phyloP scores from a whole-genome alignment of 1,140 invertebrate species.

The Ladona fulva region DNA sequence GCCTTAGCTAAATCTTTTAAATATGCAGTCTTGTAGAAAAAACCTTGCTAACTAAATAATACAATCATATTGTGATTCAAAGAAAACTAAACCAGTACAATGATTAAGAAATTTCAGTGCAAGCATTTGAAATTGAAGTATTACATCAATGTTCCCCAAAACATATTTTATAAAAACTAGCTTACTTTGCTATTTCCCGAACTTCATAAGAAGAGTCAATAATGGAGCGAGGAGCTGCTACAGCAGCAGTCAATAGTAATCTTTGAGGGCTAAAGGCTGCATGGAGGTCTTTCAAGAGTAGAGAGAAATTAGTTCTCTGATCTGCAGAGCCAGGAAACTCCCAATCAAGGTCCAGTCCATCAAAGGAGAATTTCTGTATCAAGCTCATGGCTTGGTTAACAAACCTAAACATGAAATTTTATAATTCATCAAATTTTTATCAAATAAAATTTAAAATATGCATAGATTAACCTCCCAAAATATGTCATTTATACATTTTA shows the following conservation, averaged over 20 bases:
- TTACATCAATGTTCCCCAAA: no score
- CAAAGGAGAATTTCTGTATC: slow-evolving; percentile 52
- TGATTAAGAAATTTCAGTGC: no score
- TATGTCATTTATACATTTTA: no score
- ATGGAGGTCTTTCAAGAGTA: slow-evolving; percentile 58
- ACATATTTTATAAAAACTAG: slow-evolving; percentile 9
- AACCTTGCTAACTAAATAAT: no score
- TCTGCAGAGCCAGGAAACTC: slow-evolving; percentile 65
- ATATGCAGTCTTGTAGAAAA: no score
- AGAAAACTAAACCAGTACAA: no score
- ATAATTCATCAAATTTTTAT: slow-evolving; percentile 11
- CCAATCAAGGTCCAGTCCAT: slow-evolving; percentile 81
- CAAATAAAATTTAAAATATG: no score
- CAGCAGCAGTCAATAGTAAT: slow-evolving; percentile 61
- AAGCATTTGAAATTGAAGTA: no score
- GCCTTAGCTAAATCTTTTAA: no score
- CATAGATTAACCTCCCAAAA: no score
- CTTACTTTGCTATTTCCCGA: slow-evolving; percentile 59
- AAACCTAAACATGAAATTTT: slow-evolving; percentile 42
- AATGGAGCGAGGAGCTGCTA: slow-evolving; percentile 62
- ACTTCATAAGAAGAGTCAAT: slow-evolving; percentile 67
- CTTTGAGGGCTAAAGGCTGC: slow-evolving; percentile 47
- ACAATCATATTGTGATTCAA: no score
- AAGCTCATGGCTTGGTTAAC: slow-evolving; percentile 53
- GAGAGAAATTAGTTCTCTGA: slow-evolving; percentile 54